Evolutionary conservation across 2,797 vertebrate species (phyloP).

Genomic region (Clarias laeviceps): DNA sequence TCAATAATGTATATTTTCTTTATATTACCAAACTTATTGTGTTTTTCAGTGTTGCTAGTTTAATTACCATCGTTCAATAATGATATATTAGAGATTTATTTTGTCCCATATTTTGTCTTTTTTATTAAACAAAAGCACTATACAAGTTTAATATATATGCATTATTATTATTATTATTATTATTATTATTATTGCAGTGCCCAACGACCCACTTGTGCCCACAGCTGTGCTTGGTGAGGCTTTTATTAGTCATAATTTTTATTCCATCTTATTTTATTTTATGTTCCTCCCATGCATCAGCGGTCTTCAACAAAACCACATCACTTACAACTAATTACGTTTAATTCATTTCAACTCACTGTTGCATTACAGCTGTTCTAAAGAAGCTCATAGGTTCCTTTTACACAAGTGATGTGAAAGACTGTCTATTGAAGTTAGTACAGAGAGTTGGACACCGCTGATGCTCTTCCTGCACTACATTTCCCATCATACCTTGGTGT

Average conservation of each 20-base stretch:
- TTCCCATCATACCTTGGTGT: slow-evolving; percentile 76
- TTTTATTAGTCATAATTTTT: neutral
- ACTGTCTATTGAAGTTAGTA: neutral
- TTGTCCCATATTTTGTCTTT: neutral
- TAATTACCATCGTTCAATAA: neutral
- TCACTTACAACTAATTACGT: neutral
- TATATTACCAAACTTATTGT: neutral
- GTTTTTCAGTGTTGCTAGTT: neutral
- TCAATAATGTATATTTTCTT: neutral
- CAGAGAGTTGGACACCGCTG: slow-evolving; percentile 18
- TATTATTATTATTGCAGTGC: slow-evolving; percentile 81
- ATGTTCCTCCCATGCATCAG: slow-evolving; percentile 52
- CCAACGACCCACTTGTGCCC: slow-evolving; percentile 98
- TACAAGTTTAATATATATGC: neutral
- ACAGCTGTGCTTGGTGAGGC: slow-evolving; percentile 99
- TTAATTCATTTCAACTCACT: too few species aligned
- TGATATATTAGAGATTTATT: neutral
- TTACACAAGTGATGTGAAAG: neutral
- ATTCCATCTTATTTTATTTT: neutral
- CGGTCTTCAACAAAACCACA: slow-evolving; percentile 7
- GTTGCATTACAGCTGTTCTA: neutral
- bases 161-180: slow-evolving; percentile 32
- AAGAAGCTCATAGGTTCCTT: neutral
- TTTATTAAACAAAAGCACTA: neutral
- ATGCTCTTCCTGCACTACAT: slow-evolving; percentile 66